phyloP scores from a whole-genome alignment of 2,113 vertebrate genomes.

The Sphyrna mokarran region DNA sequence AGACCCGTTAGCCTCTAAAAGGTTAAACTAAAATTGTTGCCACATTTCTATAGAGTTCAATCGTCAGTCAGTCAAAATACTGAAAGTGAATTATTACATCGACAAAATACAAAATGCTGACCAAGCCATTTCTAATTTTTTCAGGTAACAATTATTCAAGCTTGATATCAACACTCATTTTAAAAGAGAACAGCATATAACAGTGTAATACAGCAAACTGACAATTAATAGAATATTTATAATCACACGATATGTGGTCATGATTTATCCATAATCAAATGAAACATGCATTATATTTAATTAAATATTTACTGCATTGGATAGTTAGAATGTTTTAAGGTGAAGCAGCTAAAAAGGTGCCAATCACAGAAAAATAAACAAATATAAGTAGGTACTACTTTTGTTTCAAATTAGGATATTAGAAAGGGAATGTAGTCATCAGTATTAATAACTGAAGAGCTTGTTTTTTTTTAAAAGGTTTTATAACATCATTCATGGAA shows the following conservation, averaged over 20 bases:
- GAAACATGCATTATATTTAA: background rate
- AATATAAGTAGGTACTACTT: background rate
- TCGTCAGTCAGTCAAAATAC: conserved; percentile 33
- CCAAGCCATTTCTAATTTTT: background rate
- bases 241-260: background rate
- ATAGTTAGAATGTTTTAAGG: background rate
- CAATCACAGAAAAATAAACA: background rate
- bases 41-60: conserved; percentile 13
- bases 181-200: conserved; percentile 1
- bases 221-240: conserved; percentile 8
- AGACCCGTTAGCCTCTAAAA: background rate
- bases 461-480: background rate
- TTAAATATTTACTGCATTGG: background rate
- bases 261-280: conserved; percentile 4
- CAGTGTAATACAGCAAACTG: background rate
- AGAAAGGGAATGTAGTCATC: background rate
- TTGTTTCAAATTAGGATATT: background rate
- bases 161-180: background rate
- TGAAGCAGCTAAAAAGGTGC: background rate
- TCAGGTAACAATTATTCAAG: background rate
- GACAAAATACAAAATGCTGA: background rate
- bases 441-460: background rate
- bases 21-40: background rate
- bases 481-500: background rate
- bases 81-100: conserved; percentile 19